phyloP scores from a whole-genome alignment of 2,113 vertebrate species.

The Burhinus oedicnemus region DNA sequence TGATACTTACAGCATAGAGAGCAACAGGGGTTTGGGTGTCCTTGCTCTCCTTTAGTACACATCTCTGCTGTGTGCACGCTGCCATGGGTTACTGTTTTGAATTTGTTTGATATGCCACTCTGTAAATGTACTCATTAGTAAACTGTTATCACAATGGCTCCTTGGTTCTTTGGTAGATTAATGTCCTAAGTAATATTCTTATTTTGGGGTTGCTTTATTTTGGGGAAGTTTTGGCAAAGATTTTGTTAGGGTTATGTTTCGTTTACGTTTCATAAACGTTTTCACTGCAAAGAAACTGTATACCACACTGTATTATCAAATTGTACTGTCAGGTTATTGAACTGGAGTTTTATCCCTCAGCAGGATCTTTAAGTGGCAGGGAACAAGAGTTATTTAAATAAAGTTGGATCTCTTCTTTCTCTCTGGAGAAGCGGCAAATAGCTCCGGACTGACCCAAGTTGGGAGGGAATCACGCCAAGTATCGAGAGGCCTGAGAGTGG shows the following conservation, averaged over 20 bases:
- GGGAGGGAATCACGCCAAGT: too few species aligned
- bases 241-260: not conserved
- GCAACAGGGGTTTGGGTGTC: fast-evolving
- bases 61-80: fast-evolving
- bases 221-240: not conserved
- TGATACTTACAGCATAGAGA: too few species aligned
- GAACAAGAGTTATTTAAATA: not conserved
- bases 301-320: not conserved
- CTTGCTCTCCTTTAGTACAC: not conserved
- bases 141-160: not conserved
- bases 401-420: not conserved
- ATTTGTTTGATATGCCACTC: not conserved
- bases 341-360: not conserved
- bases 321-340: not conserved
- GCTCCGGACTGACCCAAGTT: too few species aligned
- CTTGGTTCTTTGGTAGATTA: not conserved
- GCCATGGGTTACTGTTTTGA: not conserved
- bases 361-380: not conserved
- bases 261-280: not conserved
- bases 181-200: not conserved
- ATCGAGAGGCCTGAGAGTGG: too few species aligned
- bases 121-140: not conserved
- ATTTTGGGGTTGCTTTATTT: not conserved
- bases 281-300: not conserved
- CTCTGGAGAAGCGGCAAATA: not conserved